Conservation (phyloP, 2,113 vertebrate genomes). For the Channa argus region DNA sequence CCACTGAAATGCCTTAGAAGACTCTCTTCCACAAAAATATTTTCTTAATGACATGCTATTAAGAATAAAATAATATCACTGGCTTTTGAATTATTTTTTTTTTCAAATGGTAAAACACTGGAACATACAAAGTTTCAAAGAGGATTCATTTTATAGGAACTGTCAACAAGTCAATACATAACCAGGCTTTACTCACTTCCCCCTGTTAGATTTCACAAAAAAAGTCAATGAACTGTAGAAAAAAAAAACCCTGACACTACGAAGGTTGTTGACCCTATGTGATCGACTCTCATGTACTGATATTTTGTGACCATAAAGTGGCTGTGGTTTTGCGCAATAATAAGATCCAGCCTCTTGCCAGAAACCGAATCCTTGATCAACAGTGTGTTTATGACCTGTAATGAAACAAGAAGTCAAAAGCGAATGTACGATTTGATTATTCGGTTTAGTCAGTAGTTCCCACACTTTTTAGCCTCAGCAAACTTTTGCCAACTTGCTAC, state of each 20-base stretch:
- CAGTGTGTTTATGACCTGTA: too few relatives aligned
- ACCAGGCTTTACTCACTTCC: background rate
- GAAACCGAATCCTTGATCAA: too few relatives aligned
- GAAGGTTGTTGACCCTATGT: slow-evolving; percentile 9
- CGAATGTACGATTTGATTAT: background rate
- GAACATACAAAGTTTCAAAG: background rate
- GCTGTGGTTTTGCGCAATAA: too few relatives aligned
- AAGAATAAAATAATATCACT: too few relatives aligned
- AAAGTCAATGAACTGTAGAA: slow-evolving; percentile 4
- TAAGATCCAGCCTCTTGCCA: too few relatives aligned
- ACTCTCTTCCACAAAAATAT: background rate
- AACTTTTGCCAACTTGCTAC: background rate
- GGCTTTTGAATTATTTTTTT: background rate
- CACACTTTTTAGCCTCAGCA: background rate
- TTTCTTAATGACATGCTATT: too few relatives aligned
- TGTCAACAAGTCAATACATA: slow-evolving; percentile 18
- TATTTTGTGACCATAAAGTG: too few relatives aligned
- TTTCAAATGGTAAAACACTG: background rate
- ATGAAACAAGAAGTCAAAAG: too few relatives aligned
- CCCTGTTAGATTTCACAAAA: slow-evolving; percentile 25
- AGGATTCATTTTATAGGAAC: background rate
- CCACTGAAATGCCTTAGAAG: background rate
- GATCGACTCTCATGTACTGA: background rate
- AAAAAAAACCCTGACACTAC: background rate
- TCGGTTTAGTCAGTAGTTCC: background rate